Base-by-base conservation (phyloP, 2,888 invertebrate genomes). In the Eledona agricola region DNA sequence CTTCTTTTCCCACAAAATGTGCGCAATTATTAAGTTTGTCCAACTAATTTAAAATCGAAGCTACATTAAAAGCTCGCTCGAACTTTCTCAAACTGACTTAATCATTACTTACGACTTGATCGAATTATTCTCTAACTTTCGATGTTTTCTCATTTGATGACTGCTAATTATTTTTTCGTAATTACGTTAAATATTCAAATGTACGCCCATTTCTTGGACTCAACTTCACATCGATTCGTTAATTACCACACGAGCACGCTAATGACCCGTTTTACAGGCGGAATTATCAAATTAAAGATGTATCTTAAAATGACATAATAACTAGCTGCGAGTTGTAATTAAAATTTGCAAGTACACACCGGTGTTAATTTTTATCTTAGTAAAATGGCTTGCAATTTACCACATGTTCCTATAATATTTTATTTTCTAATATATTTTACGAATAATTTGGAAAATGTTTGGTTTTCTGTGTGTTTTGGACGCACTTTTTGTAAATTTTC, bases 161-260 rank as follows among this genome's bases (percentile, higher is more conserved):
- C 32, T 47, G 43, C 37, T 45, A 45, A 45, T 53, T 47, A 40
- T 40, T 40, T 40, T 25, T 47, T 40, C 22, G 25, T 47, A 47
- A 47, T 53, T 45, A 34, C 7, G 26, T 45, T 45, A 38, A 53
- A 47, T 53, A 53, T 47, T 52, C 15, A 26, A n/a, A 19, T 5
- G 6, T 26, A 31, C 32, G 32, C 50, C 25, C 35, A 42, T 29
- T 42, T 31, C 26, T 19, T 26, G 16, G 25, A 20, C 26, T 23
- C 42, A 50, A 51, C 16, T 42, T 17, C 10, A 12, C 43, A 51
- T 51, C 43, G 51, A 51, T 51, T 42, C 17, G 15, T 34, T 51
- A 51, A 51, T 51, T 51, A 43, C 42, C 7, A 26, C 35, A 17
- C 22, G 10, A 31, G 34, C 28, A 32, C 13, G 12, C 15, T 51